Percentiles rank a stretch among this genome's conserved stretches.
phyloP scores from a whole-genome alignment of 2,797 vertebrate species.

The Petrocephalus schoutedeni region DNA sequence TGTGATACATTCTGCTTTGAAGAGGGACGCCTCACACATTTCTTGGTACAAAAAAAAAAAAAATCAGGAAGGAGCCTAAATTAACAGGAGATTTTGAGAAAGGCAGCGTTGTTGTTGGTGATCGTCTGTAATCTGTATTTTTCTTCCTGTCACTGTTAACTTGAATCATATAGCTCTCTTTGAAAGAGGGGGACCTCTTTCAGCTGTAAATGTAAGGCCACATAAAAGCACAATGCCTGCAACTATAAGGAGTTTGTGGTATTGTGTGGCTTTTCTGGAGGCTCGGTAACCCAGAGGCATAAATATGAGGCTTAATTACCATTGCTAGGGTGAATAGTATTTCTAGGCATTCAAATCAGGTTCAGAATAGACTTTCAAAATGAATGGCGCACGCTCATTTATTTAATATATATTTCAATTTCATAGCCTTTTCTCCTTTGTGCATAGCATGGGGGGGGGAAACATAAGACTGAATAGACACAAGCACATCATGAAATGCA shows the following conservation, averaged over 20 bases:
- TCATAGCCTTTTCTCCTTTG: neutral
- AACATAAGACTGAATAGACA: neutral
- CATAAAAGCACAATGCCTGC: conserved; percentile 33
- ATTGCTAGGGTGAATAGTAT: neutral
- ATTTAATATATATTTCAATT: neutral
- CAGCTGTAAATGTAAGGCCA: neutral
- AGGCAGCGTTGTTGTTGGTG: neutral
- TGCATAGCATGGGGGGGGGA: neutral
- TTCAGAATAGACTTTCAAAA: neutral
- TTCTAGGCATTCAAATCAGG: neutral
- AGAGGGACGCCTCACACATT: conserved; percentile 57
- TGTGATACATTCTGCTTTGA: conserved; percentile 55
- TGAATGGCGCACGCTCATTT: neutral
- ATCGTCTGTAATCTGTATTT: conserved; percentile 21
- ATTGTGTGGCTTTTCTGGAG: neutral
- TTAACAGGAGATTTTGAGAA: conserved; percentile 35
- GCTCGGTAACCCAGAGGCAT: neutral
- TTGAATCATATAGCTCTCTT: neutral
- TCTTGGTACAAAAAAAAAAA: conserved; percentile 43
- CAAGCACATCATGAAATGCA: neutral
- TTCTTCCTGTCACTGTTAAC: neutral
- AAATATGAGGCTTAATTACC: neutral
- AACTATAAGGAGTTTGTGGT: conserved; percentile 25
- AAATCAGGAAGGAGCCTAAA: conserved; percentile 60
- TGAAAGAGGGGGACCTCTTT: neutral